Percentiles rank a stretch among this genome's conserved stretches.
phyloP scores from a whole-genome alignment of 2,888 invertebrate species.

The Polymixis flavicincta region DNA sequence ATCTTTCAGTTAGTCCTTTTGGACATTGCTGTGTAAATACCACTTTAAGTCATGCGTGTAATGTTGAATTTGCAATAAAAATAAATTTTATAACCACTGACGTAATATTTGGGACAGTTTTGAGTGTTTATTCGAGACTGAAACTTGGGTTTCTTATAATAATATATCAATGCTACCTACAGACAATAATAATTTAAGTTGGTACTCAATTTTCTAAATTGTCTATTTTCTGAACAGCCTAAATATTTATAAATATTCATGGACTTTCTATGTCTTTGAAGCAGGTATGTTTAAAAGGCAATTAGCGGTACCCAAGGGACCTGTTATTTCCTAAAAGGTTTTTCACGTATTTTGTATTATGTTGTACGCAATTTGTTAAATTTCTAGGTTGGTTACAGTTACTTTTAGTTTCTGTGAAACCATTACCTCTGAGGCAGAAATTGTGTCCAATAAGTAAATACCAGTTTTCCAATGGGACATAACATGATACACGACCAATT shows the following conservation, averaged over 20 bases:
- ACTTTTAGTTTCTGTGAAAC: not conserved
- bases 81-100: too few relatives aligned
- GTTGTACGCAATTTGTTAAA: not conserved
- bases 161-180: too few relatives aligned
- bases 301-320: not conserved
- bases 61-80: too few relatives aligned
- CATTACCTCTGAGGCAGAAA: not conserved
- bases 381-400: not conserved
- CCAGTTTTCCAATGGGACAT: not conserved
- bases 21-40: too few relatives aligned
- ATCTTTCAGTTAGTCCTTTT: too few relatives aligned
- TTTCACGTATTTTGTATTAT: constrained; percentile 10
- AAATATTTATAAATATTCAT: constrained; percentile 47
- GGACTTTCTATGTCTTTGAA: constrained; percentile 7
- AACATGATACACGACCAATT: not conserved
- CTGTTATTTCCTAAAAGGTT: not conserved
- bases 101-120: too few relatives aligned
- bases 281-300: constrained; percentile 11
- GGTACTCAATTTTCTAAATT: too few relatives aligned
- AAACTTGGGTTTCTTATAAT: too few relatives aligned
- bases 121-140: too few relatives aligned
- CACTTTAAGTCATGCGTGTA: too few relatives aligned
- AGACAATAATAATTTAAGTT: not conserved
- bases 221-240: too few relatives aligned
- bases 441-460: not conserved